Conservation (phyloP, 2,888 invertebrate species). For the Tethea ocularis region DNA sequence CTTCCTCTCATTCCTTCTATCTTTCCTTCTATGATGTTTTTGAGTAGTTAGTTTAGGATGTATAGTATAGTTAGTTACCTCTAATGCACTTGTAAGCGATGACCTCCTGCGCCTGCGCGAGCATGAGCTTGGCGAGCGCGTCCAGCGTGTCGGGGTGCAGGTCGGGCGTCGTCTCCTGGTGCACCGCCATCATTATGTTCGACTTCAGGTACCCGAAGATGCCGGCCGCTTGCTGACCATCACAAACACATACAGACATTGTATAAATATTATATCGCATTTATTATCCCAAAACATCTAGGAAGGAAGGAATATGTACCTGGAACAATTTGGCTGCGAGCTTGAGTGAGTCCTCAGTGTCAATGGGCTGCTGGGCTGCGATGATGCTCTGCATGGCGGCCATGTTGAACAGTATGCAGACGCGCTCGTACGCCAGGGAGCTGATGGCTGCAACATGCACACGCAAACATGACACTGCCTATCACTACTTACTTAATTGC, state of each 20-base stretch:
- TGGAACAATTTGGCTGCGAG: constrained; percentile 95
- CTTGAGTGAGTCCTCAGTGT: constrained; percentile 97
- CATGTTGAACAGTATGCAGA: constrained; percentile 98
- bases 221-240: constrained; percentile 92
- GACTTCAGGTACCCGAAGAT: constrained; percentile 94
- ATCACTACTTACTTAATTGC: no score
- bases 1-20: no score
- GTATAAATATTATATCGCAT: no score
- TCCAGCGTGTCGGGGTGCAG: constrained; percentile 95
- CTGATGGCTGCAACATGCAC: constrained; percentile 87
- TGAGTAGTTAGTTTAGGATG: no score
- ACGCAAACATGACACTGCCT: constrained; percentile 2
- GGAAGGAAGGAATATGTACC: constrained; percentile 72
- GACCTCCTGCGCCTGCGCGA: constrained; percentile 99
- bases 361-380: constrained; percentile 92
- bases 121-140: constrained; percentile 94
- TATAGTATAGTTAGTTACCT: constrained; percentile 68
- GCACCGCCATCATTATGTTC: constrained; percentile 91
- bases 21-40: no score
- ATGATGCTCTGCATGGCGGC: constrained; percentile 96
- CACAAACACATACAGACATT: no score
- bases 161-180: constrained; percentile 98
- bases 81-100: constrained; percentile 97
- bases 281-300: no score
- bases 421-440: constrained; percentile 95